Base-by-base conservation (phyloP, 2,888 invertebrate species). In the Drosophila diplacantha region DNA sequence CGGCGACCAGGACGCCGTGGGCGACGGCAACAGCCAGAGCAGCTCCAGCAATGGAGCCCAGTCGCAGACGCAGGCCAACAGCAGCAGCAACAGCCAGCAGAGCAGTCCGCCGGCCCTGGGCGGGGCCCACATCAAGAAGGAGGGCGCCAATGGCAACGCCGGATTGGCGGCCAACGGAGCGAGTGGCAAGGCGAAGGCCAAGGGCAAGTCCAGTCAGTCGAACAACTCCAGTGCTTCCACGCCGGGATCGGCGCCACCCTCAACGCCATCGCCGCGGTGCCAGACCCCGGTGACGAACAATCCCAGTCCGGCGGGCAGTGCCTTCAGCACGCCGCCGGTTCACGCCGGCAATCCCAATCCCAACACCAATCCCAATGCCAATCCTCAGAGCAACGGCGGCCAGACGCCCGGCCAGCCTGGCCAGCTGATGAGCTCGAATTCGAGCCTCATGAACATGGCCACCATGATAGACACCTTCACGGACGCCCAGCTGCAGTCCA, bases 401-500 rank as follows among this genome's bases (percentile, higher is more conserved):
- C 52, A 38, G 37, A 63, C 69, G 16, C 61, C 72, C 12, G 81
- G 80, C 43, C 84, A 77, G 88, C 80, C 85, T 89, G 90, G 85
- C 74, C 85, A 86, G 43, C 75, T 87, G 35, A 86, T 89, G 87
- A 84, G 88, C 63, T 85, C 88, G 44, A 88, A 88, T 63, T 87
- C 92, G 34, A 92, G 92, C 31, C 89, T 93, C 14, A 88, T 93
- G 73, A 93, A 93, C 79, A 93, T 93, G 93, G 92, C 93, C 35
- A 91, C 93, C 7, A 93, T 93, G 93, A 92, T 93, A 69, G 93
- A 93, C 72, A 93, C 92, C 75, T 93, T 93, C 88, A 92, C 92
- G 34, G 93, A 93, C 81, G 92, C 93, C 18, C 94, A 95, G 83
- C 88, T 95, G 32, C 95, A 95, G 87, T 95, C 94, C 84, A 94